A percentile compares a stretch with the other conserved stretches of the same genome.
phyloP scores from a whole-genome alignment of 1,140 invertebrate species.

The Macrosteles quadrilineatus region DNA sequence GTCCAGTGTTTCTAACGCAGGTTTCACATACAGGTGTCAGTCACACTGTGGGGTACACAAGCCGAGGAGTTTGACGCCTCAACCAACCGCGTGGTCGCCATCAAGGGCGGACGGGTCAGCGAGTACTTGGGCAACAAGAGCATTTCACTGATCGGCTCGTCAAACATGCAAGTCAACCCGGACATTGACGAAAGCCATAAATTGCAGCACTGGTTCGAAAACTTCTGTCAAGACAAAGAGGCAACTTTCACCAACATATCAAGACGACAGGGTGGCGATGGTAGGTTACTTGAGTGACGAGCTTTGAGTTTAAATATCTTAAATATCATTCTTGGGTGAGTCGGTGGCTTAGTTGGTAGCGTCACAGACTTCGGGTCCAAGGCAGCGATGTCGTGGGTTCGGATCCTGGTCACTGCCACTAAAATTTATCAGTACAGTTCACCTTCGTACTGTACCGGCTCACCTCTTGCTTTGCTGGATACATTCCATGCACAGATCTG shows the following conservation, averaged over 20 bases:
- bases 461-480: no score
- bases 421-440: no score
- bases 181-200: constrained; percentile 85
- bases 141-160: constrained; percentile 59
- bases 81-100: constrained; percentile 75
- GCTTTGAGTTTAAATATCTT: no score
- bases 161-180: constrained; percentile 77
- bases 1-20: no score
- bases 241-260: constrained; percentile 69
- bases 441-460: no score
- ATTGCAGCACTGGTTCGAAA: constrained; percentile 89
- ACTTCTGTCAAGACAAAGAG: constrained; percentile 50
- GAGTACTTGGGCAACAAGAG: constrained; percentile 74
- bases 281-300: no score
- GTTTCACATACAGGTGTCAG: constrained; percentile 59
- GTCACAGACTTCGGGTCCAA: no score
- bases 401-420: no score
- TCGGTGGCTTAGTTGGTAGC: no score
- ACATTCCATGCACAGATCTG: no score
- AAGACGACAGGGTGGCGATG: constrained; percentile 55
- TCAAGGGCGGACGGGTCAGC: constrained; percentile 74
- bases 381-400: no score
- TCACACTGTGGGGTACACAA: constrained; percentile 78
- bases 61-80: constrained; percentile 82
- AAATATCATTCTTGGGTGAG: no score